Evolutionary conservation across 2,113 vertebrate genomes (phyloP).

Genomic region (Syrmaticus mikado): DNA sequence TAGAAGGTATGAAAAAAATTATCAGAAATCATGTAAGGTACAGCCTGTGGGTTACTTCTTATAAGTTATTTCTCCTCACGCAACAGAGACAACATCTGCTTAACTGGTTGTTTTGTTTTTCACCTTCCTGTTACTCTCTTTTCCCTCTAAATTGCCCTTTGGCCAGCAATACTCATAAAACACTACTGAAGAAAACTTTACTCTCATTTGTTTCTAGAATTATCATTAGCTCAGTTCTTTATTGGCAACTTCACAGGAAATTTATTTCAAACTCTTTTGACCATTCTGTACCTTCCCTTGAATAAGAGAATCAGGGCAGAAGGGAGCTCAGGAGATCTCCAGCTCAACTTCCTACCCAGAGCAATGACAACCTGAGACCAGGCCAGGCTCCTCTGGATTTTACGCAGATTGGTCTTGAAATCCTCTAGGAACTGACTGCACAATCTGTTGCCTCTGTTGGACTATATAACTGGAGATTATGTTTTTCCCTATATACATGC

Average conservation of each 20-base stretch:
- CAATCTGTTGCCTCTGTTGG: background rate
- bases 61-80: background rate
- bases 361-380: background rate
- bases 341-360: background rate
- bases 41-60: too few species aligned
- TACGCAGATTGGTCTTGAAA: background rate
- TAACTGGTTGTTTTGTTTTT: rapidly evolving
- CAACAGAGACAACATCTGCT: rapidly evolving
- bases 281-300: background rate
- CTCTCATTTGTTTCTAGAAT: background rate
- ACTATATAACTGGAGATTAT: background rate
- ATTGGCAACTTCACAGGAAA: background rate
- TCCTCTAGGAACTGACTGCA: background rate
- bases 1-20: background rate
- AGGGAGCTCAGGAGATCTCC: background rate
- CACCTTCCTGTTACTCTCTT: rapidly evolving
- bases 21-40: background rate
- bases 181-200: background rate
- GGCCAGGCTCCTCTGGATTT: background rate
- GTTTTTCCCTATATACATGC: background rate
- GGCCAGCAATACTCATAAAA: background rate
- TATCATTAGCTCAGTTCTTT: background rate
- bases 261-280: background rate
- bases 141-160: rapidly evolving
- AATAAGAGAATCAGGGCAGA: background rate